Evolutionary conservation across 92 coral and sea anemone species (phyloP), one percentile per base, ranked within the genome.

Genomic region (Metridium senile): DNA sequence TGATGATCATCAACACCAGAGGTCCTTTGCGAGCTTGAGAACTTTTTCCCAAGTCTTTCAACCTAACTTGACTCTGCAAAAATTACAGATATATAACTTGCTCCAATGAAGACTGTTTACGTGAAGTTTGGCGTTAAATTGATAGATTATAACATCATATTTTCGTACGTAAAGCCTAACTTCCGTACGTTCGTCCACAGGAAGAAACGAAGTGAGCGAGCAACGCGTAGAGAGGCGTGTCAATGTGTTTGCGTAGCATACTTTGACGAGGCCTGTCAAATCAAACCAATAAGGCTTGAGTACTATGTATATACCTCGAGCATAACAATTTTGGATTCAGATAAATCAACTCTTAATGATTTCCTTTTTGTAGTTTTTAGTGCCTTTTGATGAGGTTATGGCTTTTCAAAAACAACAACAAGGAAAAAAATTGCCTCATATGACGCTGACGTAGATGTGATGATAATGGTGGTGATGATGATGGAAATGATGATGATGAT

Each of bases 161-260:
- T 62, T 66, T 4, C 9, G 61, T 54, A 58, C 46, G 46, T 33
- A 33, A 68, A n/a, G 54, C 67, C 54, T 4, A 63, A 79, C 84
- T 79, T 79, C 84, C 84, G 84, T 58, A 62, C 35, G 65, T 26
- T 78, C 46, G 58, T 1, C 8, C 71, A 69, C 84, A 79, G 77
- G 76, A 79, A 70, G 84, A 79, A 26, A 30, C 58, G 20, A 75
- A 35, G 34, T 63, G 79, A 74, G 43, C 81, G 54, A 61, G 53
- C 45, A 34, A 46, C 16, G 61, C 59, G 4, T 54, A 39, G 17
- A 68, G 69, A 66, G 67, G 81, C 71, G 75, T 70, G 62, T 10
- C 57, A 17, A 32, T 2, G 11, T 47, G 18, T n/a, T 13, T 28
- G 28, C 69, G 22, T 59, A 59, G 65, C 28, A 59, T 11, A 33